Conservation (phyloP, 2,888 invertebrate genomes). For the Synergus laeviventris region DNA sequence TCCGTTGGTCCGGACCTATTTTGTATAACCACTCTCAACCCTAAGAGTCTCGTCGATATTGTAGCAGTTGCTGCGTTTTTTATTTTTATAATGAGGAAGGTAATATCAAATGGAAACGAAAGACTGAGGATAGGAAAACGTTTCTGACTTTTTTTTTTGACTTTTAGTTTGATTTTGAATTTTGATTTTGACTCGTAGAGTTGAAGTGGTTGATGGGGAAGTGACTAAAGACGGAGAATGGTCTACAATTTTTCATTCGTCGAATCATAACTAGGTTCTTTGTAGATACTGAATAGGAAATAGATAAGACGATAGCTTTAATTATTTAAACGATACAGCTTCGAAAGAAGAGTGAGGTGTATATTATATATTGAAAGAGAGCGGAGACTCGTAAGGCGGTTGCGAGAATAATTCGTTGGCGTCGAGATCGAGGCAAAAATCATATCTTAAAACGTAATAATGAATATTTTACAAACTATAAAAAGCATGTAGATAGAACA, state of each 20-base stretch:
- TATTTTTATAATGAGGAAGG: conserved; percentile 7
- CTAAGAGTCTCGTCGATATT: neutral
- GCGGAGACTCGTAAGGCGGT: conserved; percentile 58
- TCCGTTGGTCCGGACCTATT: neutral
- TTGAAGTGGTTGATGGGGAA: neutral
- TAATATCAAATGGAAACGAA: conserved; percentile 30
- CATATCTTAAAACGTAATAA: conserved; percentile 75
- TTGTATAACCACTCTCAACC: conserved; percentile 4
- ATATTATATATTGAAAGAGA: conserved; percentile 56
- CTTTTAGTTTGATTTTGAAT: conserved; percentile 1
- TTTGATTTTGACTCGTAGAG: neutral
- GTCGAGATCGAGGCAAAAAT: conserved; percentile 62
- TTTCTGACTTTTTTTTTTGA: neutral
- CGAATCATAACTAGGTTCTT: conserved; percentile 71
- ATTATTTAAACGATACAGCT: conserved; percentile 73
- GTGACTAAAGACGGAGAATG: conserved; percentile 59
- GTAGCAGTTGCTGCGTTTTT: neutral
- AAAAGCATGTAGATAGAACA: conserved; percentile 73
- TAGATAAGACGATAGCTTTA: conserved; percentile 75
- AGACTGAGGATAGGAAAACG: conserved; percentile 16
- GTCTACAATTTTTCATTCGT: conserved; percentile 66
- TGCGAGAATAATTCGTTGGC: conserved; percentile 62
- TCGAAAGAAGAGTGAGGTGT: conserved; percentile 64
- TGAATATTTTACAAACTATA: conserved; percentile 75
- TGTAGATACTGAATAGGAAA: conserved; percentile 74